Conservation (phyloP, 2,888 invertebrate genomes). For the Fragum fragum region DNA sequence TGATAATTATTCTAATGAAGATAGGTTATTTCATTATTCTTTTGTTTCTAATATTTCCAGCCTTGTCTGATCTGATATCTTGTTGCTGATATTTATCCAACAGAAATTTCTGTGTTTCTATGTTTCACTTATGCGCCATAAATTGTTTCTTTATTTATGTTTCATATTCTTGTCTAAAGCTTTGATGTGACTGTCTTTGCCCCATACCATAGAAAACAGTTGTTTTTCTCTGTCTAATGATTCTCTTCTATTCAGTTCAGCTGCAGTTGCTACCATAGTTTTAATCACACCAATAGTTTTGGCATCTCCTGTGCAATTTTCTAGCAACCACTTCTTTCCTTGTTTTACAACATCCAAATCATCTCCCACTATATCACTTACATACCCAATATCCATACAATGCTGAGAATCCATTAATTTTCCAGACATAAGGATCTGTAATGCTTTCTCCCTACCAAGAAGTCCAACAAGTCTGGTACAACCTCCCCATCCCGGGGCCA, state of each 20-base stretch:
- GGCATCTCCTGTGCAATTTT: constrained; percentile 74
- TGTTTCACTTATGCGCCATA: background rate
- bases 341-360: constrained; percentile 73
- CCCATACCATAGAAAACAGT: constrained; percentile 87
- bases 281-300: constrained; percentile 83
- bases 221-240: constrained; percentile 84
- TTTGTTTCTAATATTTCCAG: too few species aligned
- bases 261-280: constrained; percentile 81
- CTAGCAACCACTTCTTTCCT: constrained; percentile 84
- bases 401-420: constrained; percentile 83
- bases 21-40: too few species aligned
- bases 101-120: too few species aligned
- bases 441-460: constrained; percentile 86
- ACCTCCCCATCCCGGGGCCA: constrained; percentile 88
- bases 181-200: constrained; percentile 85
- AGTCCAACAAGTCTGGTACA: constrained; percentile 86
- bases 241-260: constrained; percentile 69
- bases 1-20: too few species aligned
- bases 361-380: constrained; percentile 84
- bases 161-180: constrained; percentile 86
- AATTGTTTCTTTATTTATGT: constrained; percentile 72
- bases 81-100: too few species aligned
- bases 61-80: too few species aligned
- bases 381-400: constrained; percentile 86
- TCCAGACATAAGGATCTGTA: constrained; percentile 86